Base-by-base conservation (phyloP, 2,888 invertebrate species). In the Andrena hattorfiana region DNA sequence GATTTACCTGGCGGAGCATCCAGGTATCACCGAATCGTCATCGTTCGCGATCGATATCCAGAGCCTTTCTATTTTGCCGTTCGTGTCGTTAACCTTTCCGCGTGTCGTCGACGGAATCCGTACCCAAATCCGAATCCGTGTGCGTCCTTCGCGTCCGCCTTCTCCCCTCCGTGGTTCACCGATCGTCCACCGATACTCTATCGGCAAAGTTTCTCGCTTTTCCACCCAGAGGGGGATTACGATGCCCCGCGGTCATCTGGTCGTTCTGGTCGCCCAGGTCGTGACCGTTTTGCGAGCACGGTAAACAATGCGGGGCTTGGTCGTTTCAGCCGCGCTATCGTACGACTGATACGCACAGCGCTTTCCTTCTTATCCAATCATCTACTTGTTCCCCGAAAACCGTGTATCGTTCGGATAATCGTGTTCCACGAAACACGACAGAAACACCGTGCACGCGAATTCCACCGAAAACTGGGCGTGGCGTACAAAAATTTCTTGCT, bases 381-480 rank as follows among this genome's bases (percentile, higher is more conserved):
- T 20, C 59, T 6, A n/a, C n/a, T 20, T 8, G 30, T 62, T 62
- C 60, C 16, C n/a, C n/a, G 60, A 60, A 30, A 2, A 28, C 28
- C 10, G 2, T n/a, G 42, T 23, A 16, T 64, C 13, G 10, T 42
- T 10, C 56, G 30, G 10, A 23, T 10, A 48, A 59, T 13, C 20
- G 16, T 10, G 49, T 3, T 35, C n/a, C 62, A 6, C 7, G 72
- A 20, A 3, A 5, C 20, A 23, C 60, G 28, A 60, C 16, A 20
- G 7, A 54, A 63, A 71, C 16, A 48, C 7, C 51, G 26, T 7
- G 56, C 60, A 59, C 28, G 16, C 26, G 51, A 48, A 30, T 54
- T 70, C 20, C 59, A 30, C 20, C n/a, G 28, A 28, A 63, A 62
- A 42, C 30, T 71, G 82, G 82, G 82, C 82, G 82, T 82, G 82